Percentiles rank a stretch among this genome's conserved stretches.
These are phyloP conservation scores for Yponomeuta plumbellus DNA, from an alignment of 2,888 invertebrate genomes.

Conservation along the genomic window DNA sequence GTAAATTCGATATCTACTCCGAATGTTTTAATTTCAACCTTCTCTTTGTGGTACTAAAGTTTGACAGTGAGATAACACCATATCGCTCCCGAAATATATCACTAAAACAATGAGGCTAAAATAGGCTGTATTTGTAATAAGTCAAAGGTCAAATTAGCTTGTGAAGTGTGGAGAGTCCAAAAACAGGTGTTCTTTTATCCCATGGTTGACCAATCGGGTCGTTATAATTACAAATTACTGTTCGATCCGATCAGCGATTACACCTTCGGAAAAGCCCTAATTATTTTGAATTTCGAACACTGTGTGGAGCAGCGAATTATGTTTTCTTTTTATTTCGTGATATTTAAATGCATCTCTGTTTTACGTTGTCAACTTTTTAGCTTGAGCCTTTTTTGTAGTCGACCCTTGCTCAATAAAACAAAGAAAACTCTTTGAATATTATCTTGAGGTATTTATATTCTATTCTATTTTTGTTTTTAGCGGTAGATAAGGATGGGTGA, in stretches of 20 bases:
- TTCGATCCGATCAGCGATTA: constrained; percentile 47
- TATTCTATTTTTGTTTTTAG: too few species aligned
- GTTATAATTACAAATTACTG: constrained; percentile 59
- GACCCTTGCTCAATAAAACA: not conserved
- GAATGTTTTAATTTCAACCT: not conserved
- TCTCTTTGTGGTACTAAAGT: not conserved
- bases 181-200: constrained; percentile 52
- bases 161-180: not conserved
- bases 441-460: too few species aligned
- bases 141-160: not conserved
- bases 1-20: too few species aligned
- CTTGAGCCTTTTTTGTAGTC: not conserved
- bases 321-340: constrained; percentile 11
- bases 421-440: too few species aligned
- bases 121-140: not conserved
- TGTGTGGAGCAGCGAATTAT: not conserved
- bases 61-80: not conserved
- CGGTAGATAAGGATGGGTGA: too few species aligned
- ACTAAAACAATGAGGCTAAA: not conserved
- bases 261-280: constrained; percentile 40
- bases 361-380: not conserved
- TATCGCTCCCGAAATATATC: not conserved
- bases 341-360: constrained; percentile 13
- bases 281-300: constrained; percentile 33
- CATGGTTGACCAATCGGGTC: constrained; percentile 49